Conservation (phyloP, 2,888 invertebrate species). For the Perizoma flavofasciatum region DNA sequence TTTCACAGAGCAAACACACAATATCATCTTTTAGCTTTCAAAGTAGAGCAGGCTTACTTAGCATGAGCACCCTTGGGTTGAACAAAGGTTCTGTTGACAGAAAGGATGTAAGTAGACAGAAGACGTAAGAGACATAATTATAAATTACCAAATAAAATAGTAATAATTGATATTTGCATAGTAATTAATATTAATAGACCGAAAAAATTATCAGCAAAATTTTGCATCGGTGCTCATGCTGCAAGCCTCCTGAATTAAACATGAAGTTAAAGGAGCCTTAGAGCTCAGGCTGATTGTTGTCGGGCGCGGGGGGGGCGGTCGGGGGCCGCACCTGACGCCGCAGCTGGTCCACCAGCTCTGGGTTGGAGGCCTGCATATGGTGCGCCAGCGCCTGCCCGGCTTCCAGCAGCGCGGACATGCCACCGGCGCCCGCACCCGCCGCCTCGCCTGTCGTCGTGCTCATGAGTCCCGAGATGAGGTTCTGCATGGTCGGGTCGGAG, state of each 20-base stretch:
- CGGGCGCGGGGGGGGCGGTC: slow-evolving; percentile 58
- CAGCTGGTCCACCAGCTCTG: slow-evolving; percentile 91
- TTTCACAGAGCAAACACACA: background rate
- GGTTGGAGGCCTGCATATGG: slow-evolving; percentile 92
- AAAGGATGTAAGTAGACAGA: too few species aligned
- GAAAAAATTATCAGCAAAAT: too few species aligned
- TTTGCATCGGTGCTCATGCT: too few species aligned
- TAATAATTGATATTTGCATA: too few species aligned
- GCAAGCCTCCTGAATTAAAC: too few species aligned
- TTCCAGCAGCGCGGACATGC: slow-evolving; percentile 79
- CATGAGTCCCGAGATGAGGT: slow-evolving; percentile 87
- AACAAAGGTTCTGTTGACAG: too few species aligned
- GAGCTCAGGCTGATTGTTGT: background rate
- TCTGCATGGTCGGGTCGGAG: slow-evolving; percentile 92
- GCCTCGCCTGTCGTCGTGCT: slow-evolving; percentile 47
- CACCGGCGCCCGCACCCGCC: slow-evolving; percentile 56
- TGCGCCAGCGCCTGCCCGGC: slow-evolving; percentile 91
- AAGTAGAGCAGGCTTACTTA: background rate
- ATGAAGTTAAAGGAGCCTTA: too few species aligned
- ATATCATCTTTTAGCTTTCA: background rate
- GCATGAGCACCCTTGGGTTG: too few species aligned
- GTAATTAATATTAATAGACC: too few species aligned
- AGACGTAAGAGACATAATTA: too few species aligned
- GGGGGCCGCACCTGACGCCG: slow-evolving; percentile 86
- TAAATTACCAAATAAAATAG: too few species aligned